Evolutionary conservation across 2,797 vertebrate genomes (phyloP), one percentile per base, ranked within the genome.

Genomic region (Clarias pachynema): DNA sequence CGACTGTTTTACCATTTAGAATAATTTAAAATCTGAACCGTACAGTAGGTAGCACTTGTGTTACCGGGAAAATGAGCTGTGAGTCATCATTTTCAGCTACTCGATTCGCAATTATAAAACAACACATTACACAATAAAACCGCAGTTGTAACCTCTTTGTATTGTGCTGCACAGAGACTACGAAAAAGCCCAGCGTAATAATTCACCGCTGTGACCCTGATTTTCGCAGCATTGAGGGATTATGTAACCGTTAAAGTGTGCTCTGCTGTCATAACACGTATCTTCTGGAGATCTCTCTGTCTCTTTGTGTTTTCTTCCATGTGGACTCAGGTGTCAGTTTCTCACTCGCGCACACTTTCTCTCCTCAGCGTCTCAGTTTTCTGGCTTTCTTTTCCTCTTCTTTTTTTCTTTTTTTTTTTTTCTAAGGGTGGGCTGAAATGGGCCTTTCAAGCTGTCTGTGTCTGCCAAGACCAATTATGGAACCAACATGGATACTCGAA

Each of bases 201-300:
- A 15, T 82, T 92, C 89, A 88, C 86, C 88, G 86, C 65, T 88
- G 87, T 92, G 91, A 89, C 72, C 83, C 90, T 92, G 85, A 90
- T 93, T 87, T 59, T 40, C 89, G 86, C 87, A 88, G 90, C 85
- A 90, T 91, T 83, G 72, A 81, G 84, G 84, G 87, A 92, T 94
- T 93, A 91, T 90, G 89, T 94, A 91, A 94, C 91, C 87, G 81
- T 84, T 86, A 83, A 88, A 88, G 82, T 81, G 85, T 80, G 78
- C 59, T 88, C 59, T 63, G 85, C 85, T 88, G 88, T 87, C 81
- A 86, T 79, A 84, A 85, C 85, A 86, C 80, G 59, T 81, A 66
- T 34, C 63, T 81, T 68, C 69, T 31, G n/a, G 87, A 89, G 92
- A 91, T 87, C 79, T 81, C 77, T 82, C 40, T 56, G 79, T 81